Evolutionary conservation across 2,888 invertebrate genomes (phyloP).

Genomic region (Ecliptopera silaceata): DNA sequence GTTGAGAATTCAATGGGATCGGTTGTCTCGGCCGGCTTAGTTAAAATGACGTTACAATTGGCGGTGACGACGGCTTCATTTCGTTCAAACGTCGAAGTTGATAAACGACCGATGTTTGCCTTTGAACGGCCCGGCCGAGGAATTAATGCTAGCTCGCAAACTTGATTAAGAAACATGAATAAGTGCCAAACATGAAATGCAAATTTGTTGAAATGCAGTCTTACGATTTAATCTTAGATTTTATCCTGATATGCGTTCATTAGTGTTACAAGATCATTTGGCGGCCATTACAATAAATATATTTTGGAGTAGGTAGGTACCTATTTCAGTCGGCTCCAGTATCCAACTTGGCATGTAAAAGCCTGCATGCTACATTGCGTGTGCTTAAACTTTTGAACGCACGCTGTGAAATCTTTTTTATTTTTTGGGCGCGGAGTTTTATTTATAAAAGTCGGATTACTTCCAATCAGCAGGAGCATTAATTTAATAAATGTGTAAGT

Average conservation of each 20-base stretch:
- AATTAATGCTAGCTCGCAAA: conserved; percentile 62
- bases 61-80: conserved; percentile 80
- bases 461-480: conserved; percentile 42
- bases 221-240: conserved; percentile 27
- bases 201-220: conserved; percentile 45
- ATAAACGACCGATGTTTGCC: conserved; percentile 58
- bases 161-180: conserved; percentile 70
- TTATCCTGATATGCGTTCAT: conserved; percentile 24
- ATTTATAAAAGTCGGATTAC: conserved; percentile 47
- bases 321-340: conserved; percentile 40
- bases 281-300: conserved; percentile 32
- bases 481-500: conserved; percentile 26
- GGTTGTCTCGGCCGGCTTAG: conserved; percentile 70
- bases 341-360: conserved; percentile 57
- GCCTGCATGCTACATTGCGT: conserved; percentile 56
- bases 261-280: conserved; percentile 30
- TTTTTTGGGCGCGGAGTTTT: conserved; percentile 44
- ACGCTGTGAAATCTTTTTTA: conserved; percentile 55
- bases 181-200: conserved; percentile 50
- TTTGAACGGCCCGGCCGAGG: conserved; percentile 60
- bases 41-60: conserved; percentile 81
- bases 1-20: conserved; percentile 77
- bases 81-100: conserved; percentile 77
- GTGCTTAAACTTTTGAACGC: conserved; percentile 60
- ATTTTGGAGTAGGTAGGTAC: conserved; percentile 20